These are phyloP conservation scores for Noctua janthe DNA, from an alignment of 2,888 invertebrate genomes.

Conservation along the genomic window DNA sequence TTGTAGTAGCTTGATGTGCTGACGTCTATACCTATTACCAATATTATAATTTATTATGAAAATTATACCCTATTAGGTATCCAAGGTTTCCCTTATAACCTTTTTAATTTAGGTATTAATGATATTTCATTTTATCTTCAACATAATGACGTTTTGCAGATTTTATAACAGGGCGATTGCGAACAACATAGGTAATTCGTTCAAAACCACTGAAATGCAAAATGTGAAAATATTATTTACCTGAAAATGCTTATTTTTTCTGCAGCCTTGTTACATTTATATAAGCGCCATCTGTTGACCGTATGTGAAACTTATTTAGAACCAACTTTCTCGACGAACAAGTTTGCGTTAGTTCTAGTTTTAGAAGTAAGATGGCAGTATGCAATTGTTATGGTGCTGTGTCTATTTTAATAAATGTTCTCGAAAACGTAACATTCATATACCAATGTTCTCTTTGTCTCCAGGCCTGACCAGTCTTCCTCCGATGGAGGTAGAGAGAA, in stretches of 20 bases:
- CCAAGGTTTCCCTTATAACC: neutral
- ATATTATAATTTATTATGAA: neutral
- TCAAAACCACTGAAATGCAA: no score
- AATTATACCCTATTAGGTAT: conserved; percentile 6
- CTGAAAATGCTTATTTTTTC: neutral
- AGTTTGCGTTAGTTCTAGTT: neutral
- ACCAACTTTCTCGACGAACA: fast-evolving
- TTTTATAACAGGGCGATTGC: neutral
- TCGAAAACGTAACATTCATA: neutral
- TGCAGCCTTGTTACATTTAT: neutral
- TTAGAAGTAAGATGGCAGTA: conserved; percentile 41
- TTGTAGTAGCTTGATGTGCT: no score
- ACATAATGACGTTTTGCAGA: neutral
- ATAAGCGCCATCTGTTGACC: conserved; percentile 47
- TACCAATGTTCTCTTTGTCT: conserved; percentile 62
- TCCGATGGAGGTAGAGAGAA: conserved; percentile 85
- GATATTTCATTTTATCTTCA: neutral
- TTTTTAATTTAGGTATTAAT: neutral
- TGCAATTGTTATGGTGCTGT: neutral
- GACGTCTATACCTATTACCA: no score
- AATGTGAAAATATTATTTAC: neutral
- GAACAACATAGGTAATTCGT: neutral
- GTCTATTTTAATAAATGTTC: neutral
- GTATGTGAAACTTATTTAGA: neutral
- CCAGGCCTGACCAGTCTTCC: conserved; percentile 82